phyloP scores from a whole-genome alignment of 2,888 invertebrate species.

The Apotomis capreana region DNA sequence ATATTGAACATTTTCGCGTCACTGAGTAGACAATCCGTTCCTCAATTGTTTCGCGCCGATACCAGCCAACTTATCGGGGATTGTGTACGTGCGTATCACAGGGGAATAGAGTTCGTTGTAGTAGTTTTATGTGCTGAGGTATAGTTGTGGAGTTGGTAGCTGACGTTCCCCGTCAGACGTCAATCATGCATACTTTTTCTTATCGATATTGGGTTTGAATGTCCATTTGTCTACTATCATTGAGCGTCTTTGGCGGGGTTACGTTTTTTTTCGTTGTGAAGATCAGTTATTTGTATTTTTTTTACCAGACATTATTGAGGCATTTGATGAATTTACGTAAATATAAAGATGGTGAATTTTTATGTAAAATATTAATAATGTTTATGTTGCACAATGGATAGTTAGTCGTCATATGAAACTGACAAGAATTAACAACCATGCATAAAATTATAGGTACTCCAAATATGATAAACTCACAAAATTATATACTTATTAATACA shows the following conservation, averaged over 20 bases:
- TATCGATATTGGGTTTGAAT: constrained; percentile 30
- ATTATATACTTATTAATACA: too few relatives aligned
- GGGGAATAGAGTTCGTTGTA: not conserved
- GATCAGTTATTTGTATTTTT: too few relatives aligned
- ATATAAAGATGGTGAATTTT: too few relatives aligned
- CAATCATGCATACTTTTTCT: constrained; percentile 27
- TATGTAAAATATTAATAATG: too few relatives aligned
- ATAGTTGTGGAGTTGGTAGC: constrained; percentile 4
- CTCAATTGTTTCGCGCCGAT: constrained; percentile 36
- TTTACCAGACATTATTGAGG: too few relatives aligned
- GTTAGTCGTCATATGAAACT: too few relatives aligned
- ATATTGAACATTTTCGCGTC: constrained; percentile 32
- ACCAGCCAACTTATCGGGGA: not conserved
- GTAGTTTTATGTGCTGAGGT: not conserved
- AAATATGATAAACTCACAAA: too few relatives aligned
- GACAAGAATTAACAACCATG: too few relatives aligned
- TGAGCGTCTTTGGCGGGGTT: not conserved
- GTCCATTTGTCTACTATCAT: constrained; percentile 18
- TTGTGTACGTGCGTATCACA: not conserved
- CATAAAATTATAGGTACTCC: too few relatives aligned
- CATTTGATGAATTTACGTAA: too few relatives aligned
- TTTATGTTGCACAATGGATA: too few relatives aligned
- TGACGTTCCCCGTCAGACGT: constrained; percentile 27
- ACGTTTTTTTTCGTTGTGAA: not conserved
- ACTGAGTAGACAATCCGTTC: constrained; percentile 20